phyloP scores from a whole-genome alignment of 1,140 invertebrate species.

The Lordiphosa clarofinis region DNA sequence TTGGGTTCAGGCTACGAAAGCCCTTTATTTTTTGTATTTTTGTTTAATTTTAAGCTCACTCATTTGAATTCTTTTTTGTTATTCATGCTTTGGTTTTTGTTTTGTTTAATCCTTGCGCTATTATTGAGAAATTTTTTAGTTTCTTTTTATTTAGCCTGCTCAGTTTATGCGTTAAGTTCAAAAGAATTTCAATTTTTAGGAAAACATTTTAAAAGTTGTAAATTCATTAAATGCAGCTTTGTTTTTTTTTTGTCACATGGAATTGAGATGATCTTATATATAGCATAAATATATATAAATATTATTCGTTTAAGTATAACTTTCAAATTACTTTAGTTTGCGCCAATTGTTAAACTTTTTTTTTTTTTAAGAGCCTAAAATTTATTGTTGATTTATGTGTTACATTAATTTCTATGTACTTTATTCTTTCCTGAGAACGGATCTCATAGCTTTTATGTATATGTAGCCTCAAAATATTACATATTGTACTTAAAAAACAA shows the following conservation, averaged over 20 bases:
- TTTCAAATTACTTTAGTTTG: conserved; percentile 23
- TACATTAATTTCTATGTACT: conserved; percentile 60
- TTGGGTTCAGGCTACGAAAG: conserved; percentile 57
- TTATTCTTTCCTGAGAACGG: conserved; percentile 47
- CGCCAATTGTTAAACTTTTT: conserved; percentile 55
- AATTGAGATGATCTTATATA: conserved; percentile 58
- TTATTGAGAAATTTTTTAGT: conserved; percentile 69
- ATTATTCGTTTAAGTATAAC: conserved; percentile 37
- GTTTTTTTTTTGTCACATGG: conserved; percentile 37
- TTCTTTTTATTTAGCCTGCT: conserved; percentile 71
- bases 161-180: conserved; percentile 20
- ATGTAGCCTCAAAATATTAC: conserved; percentile 52
- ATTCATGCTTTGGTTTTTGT: conserved; percentile 26
- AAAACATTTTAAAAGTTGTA: conserved; percentile 66
- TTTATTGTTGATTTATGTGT: conserved; percentile 47
- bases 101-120: conserved; percentile 48
- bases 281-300: conserved; percentile 15
- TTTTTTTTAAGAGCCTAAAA: conserved; percentile 56
- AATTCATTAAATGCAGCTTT: conserved; percentile 50
- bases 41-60: conserved; percentile 47
- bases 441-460: conserved; percentile 49
- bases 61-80: conserved; percentile 15
- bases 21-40: conserved; percentile 37
- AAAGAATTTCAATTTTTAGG: conserved; percentile 70
- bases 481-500: conserved; percentile 46